Base-by-base conservation (phyloP, 2,113 vertebrate genomes). In the Pelecanus crispus region DNA sequence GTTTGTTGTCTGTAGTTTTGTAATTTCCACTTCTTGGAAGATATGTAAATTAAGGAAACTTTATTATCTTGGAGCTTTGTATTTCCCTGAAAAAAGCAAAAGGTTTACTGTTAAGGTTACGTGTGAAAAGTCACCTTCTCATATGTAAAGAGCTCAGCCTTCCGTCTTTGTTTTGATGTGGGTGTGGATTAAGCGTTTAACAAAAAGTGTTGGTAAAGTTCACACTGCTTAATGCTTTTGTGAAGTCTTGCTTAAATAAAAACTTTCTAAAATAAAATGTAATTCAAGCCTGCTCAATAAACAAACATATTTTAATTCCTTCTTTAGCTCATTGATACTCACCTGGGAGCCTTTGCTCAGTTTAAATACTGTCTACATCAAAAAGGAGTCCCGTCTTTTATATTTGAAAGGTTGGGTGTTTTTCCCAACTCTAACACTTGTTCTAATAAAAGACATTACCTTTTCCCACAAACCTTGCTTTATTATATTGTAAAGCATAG, bases 121-220 rank as follows among this genome's bases (percentile, higher is more conserved):
- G 93, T 95, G 95, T 97, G 94, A 97, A 97, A 94, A 95, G 87
- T 74, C 88, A 84, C 86, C 96, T 95, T 96, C 94, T 94, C 90
- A 92, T 84, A 90, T 97, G 94, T 78, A 96, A 96, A 96, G 81
- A 88, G 55, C 82, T 95, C 75, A 84, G 90, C 85, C 40, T 59
- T 42, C 85, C 88, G 71, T 81, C 94, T 95, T 97, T 96, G 95
- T 96, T 96, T 94, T 94, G 95, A 96, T 89, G 85, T 96, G 94
- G 91, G 83, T 93, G 93, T 92, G 94, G 74, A 86, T 90, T 83
- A 85, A 81, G 74, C 16, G 3, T 92, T 95, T 90, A 90, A 93
- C 94, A 93, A 45, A 94, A 97, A 96, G 32, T 52, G 66, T 55
- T 88, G 70, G 85, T 81, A 95, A 93, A 95, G 92, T 96, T 97